A percentile compares a stretch with the other conserved stretches of the same genome.
phyloP scores from a whole-genome alignment of 2,113 vertebrate genomes.

The Hipposideros armiger region DNA sequence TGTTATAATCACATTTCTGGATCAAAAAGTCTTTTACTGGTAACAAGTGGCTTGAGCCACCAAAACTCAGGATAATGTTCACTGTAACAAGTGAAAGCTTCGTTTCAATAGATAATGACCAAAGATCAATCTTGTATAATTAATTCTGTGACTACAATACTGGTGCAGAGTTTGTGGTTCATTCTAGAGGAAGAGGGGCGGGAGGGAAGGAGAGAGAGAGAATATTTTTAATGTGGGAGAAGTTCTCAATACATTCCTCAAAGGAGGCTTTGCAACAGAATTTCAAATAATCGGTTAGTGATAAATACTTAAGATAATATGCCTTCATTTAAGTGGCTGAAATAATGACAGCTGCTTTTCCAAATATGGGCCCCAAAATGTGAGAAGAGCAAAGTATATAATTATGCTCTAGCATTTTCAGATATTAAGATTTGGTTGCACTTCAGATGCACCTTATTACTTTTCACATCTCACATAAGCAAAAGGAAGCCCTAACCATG shows the following conservation, averaged over 20 bases:
- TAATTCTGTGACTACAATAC: constrained; percentile 42
- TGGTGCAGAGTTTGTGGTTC: background rate
- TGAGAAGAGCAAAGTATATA: constrained; percentile 20
- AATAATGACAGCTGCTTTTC: constrained; percentile 31
- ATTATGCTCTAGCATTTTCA: constrained; percentile 2
- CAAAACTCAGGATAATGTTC: background rate
- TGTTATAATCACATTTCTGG: background rate
- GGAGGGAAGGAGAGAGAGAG: background rate
- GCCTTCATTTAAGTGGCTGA: background rate
- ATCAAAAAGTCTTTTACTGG: background rate
- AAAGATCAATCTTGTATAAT: constrained; percentile 19
- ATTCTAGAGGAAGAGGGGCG: background rate
- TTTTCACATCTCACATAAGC: constrained; percentile 22
- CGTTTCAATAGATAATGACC: constrained; percentile 28
- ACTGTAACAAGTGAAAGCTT: background rate
- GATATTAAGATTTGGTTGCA: background rate
- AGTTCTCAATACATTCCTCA: constrained; percentile 1
- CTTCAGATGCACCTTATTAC: background rate
- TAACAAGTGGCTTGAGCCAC: background rate
- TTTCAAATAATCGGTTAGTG: background rate
- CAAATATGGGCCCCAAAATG: background rate
- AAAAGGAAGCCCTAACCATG: background rate
- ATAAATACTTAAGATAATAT: background rate
- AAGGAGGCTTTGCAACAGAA: constrained; percentile 21
- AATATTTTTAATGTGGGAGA: background rate